Evolutionary conservation across 2,113 vertebrate genomes (phyloP).

Genomic region (Geothlypis trichas): DNA sequence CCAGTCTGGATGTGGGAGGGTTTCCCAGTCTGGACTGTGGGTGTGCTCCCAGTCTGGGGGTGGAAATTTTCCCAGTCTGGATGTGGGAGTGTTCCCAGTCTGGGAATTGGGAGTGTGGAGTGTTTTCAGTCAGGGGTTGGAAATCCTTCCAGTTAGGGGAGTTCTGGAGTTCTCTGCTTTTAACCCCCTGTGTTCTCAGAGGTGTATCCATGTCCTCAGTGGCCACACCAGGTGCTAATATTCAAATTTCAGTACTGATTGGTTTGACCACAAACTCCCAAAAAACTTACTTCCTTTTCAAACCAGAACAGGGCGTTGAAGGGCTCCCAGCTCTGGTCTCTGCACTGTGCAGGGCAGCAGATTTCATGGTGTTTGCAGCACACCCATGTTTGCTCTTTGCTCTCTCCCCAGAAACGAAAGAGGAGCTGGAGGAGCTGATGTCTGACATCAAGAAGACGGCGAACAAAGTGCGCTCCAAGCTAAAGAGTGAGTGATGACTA

Average conservation of each 20-base stretch:
- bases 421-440: slow-evolving; percentile 93
- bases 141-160: background rate
- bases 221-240: too few species aligned
- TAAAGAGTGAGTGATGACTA: slow-evolving; percentile 88
- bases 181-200: too few species aligned
- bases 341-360: background rate
- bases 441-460: slow-evolving; percentile 96
- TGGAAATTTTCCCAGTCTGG: background rate
- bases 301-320: too few species aligned
- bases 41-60: background rate
- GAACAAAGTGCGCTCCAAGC: slow-evolving; percentile 95
- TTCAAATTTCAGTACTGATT: too few species aligned
- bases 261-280: too few species aligned
- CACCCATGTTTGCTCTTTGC: background rate
- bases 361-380: background rate
- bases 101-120: background rate
- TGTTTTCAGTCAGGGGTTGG: background rate
- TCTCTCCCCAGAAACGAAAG: slow-evolving; percentile 87
- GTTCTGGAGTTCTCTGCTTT: too few species aligned
- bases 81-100: too few species aligned
- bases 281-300: too few species aligned
- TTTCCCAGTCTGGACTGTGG: background rate
- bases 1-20: too few species aligned
- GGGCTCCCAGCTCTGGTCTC: background rate
- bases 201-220: too few species aligned